Percentiles rank a stretch among this genome's conserved stretches.
phyloP scores from a whole-genome alignment of 2,888 invertebrate species.

The Mystacides longicornis region DNA sequence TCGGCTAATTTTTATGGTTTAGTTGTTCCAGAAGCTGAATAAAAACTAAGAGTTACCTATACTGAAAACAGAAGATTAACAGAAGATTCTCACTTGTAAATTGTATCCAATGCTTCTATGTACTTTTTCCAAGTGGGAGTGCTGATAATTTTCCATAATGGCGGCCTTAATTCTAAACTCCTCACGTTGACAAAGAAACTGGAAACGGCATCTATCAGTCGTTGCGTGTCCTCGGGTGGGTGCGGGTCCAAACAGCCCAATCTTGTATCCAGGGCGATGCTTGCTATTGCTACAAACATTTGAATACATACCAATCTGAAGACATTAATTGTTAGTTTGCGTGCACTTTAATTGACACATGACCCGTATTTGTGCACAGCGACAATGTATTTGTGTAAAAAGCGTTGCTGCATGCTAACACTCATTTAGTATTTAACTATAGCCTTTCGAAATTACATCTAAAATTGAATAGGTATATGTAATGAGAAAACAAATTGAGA shows the following conservation, averaged over 20 bases:
- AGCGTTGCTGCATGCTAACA: too few relatives aligned
- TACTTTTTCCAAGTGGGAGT: conserved; percentile 56
- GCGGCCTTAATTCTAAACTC: conserved; percentile 55
- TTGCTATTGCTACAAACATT: conserved; percentile 50
- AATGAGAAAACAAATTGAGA: too few relatives aligned
- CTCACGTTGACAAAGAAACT: conserved; percentile 60
- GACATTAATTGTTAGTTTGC: neutral
- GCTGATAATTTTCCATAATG: conserved; percentile 59
- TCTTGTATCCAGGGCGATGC: conserved; percentile 57
- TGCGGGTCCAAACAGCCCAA: conserved; percentile 55
- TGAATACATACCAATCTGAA: neutral
- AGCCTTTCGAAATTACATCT: too few relatives aligned
- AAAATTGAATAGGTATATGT: too few relatives aligned
- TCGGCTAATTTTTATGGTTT: too few relatives aligned
- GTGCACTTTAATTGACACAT: too few relatives aligned
- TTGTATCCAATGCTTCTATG: conserved; percentile 59
- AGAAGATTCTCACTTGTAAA: conserved; percentile 58
- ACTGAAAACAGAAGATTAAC: too few relatives aligned
- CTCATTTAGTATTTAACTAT: too few relatives aligned
- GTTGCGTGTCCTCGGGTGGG: conserved; percentile 50
- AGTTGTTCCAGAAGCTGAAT: too few relatives aligned
- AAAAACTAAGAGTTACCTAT: too few relatives aligned
- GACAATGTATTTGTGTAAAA: too few relatives aligned
- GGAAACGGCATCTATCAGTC: conserved; percentile 58
- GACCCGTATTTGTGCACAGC: too few relatives aligned